phyloP scores from a whole-genome alignment of 2,113 vertebrate genomes.

The Callaeas wilsoni region DNA sequence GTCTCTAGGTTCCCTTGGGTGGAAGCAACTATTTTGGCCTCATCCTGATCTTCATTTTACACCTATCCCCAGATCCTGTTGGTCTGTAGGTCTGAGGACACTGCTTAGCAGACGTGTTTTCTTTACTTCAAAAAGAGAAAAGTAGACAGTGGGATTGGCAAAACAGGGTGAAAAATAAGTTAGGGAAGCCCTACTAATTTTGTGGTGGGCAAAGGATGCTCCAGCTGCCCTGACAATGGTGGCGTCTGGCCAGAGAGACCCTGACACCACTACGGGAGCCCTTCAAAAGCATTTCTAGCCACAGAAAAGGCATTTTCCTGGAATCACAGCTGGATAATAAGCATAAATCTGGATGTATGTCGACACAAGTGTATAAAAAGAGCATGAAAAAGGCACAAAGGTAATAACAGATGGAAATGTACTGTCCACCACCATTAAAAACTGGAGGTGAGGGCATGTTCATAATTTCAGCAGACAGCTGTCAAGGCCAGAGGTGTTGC shows the following conservation, averaged over 20 bases:
- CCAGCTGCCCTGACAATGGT: background rate
- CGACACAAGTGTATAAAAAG: background rate
- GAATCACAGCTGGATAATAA: background rate
- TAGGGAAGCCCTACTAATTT: background rate
- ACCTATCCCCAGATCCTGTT: background rate
- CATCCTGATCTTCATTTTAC: background rate
- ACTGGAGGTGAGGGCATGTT: background rate
- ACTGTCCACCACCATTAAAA: background rate
- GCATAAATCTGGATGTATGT: background rate
- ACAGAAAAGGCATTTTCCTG: background rate
- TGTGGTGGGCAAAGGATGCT: background rate
- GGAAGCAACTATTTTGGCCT: background rate
- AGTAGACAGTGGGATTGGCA: background rate
- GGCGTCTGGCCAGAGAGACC: background rate
- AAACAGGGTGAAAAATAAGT: background rate
- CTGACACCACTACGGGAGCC: background rate
- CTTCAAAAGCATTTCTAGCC: background rate
- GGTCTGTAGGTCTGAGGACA: background rate
- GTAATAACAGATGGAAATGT: slow-evolving; percentile 6
- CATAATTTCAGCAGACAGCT: background rate
- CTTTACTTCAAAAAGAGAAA: background rate
- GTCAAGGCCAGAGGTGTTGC: slow-evolving; percentile 4
- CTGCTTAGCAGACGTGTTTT: background rate
- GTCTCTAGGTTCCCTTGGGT: background rate
- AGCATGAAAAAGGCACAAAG: background rate